Evolutionary conservation across 92 coral and sea anemone species (phyloP), one percentile per base, ranked within the genome.

Genomic region (Paragorgia papillata): DNA sequence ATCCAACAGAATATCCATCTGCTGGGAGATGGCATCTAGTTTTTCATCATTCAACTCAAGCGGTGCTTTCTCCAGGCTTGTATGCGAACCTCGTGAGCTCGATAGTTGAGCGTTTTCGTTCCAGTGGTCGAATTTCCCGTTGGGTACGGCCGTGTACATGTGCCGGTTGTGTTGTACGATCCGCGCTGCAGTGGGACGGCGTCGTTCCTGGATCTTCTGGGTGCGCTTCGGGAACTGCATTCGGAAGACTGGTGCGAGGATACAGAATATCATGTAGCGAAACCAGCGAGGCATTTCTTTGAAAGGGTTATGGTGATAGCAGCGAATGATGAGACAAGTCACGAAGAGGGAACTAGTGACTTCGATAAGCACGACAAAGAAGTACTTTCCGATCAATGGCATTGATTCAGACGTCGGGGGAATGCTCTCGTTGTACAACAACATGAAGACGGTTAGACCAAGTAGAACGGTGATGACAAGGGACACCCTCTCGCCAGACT

Each of bases 401-500:
- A 90, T 95, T 49, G 92, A 91, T 74, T 89, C 91, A 2, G 99
- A 95, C 2, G 99, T 95, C 35, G 97, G 84, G 17, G 99, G 99
- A 21, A 95, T 96, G 48, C 92, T 95, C 24, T 95, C 99, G 19
- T 96, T 95, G 34, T 89, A 88, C 18, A 95, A 85, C 56, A 95
- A 80, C 97, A 95, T 91, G 69, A 95, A 95, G 29, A 95, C 99
- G 0, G 99, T 95, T 34, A 95, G 83, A 7, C 99, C 99, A 8
- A 89, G 80, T 12, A 91, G 71, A 44, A 92, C 88, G 0, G 99
- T 95, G 17, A 95, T 91, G 57, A 91, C 99, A 14, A 91, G 83
- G 0, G 97, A 96, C 84, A 95, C 92, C 14, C 99, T 86, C 66
- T 95, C 99, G 2, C 99, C 99, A 0, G 99, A 95, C 79, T 95